Percentiles rank a stretch among this genome's conserved stretches.
These are phyloP conservation scores for Yasuhikotakia modesta DNA, from an alignment of 2,797 vertebrate genomes.

Conservation along the genomic window DNA sequence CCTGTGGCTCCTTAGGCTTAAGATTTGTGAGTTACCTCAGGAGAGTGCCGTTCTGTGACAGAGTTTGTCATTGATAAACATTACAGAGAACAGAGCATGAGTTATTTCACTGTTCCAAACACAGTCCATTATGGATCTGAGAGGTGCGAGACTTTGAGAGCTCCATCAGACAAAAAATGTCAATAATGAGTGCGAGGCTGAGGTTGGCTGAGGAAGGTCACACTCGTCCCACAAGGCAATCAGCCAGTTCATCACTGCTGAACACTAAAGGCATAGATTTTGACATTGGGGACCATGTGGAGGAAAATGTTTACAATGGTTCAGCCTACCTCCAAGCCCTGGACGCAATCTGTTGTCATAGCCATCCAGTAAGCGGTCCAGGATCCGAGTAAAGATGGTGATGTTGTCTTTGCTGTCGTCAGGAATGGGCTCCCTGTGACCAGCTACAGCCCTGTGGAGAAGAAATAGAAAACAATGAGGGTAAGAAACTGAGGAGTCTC, in stretches of 20 bases:
- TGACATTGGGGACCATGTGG: slow-evolving; percentile 8
- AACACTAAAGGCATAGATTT: slow-evolving; percentile 10
- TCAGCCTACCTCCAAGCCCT: slow-evolving; percentile 89
- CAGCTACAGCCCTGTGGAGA: slow-evolving; percentile 59
- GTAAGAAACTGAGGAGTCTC: not conserved
- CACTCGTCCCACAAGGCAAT: not conserved
- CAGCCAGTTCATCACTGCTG: slow-evolving; percentile 7
- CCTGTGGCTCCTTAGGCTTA: slow-evolving; percentile 28
- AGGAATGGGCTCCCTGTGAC: slow-evolving; percentile 90
- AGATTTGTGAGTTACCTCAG: slow-evolving; percentile 43
- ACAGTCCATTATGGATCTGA: slow-evolving; percentile 36
- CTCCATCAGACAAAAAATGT: slow-evolving; percentile 2
- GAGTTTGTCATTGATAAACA: slow-evolving; percentile 47
- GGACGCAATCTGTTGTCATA: slow-evolving; percentile 97
- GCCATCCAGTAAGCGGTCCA: slow-evolving; percentile 94
- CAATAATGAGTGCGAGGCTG: slow-evolving; percentile 26
- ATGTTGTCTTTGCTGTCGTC: slow-evolving; percentile 96
- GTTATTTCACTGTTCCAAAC: slow-evolving; percentile 54
- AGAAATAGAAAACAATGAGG: not conserved
- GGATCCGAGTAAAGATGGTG: slow-evolving; percentile 95
- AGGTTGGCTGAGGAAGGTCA: not conserved
- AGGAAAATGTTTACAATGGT: slow-evolving; percentile 22
- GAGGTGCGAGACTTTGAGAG: slow-evolving; percentile 20
- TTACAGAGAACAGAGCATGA: slow-evolving; percentile 38
- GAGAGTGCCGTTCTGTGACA: slow-evolving; percentile 23